phyloP scores from a whole-genome alignment of 1,140 invertebrate species.

The Bombus turneri region DNA sequence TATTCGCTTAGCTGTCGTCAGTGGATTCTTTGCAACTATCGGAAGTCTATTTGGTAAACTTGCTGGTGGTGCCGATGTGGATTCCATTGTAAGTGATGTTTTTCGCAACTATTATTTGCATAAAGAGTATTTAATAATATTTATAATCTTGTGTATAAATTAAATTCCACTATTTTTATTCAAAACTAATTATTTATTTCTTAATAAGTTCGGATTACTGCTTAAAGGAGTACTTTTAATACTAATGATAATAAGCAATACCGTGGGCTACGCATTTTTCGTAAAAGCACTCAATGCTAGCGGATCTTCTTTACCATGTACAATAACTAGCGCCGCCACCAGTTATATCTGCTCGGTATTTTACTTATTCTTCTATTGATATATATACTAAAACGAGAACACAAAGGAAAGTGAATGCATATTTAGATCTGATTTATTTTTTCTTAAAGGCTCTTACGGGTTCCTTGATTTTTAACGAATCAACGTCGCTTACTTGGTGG shows the following conservation, averaged over 20 bases:
- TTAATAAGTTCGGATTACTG: constrained; percentile 52
- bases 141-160: not conserved
- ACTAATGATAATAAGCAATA: constrained; percentile 84
- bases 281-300: constrained; percentile 84
- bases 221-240: constrained; percentile 78
- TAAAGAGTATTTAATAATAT: not conserved
- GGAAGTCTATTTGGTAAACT: constrained; percentile 79
- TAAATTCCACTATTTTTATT: not conserved
- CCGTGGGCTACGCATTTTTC: constrained; percentile 84
- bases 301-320: constrained; percentile 84
- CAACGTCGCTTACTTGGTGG: constrained; percentile 83
- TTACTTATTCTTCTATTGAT: constrained; percentile 30
- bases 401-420: not conserved
- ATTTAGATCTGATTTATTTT: constrained; percentile 1
- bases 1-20: constrained; percentile 67
- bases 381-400: constrained; percentile 3
- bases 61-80: constrained; percentile 65
- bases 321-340: constrained; percentile 84
- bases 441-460: constrained; percentile 82
- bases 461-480: constrained; percentile 82
- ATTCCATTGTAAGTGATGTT: constrained; percentile 68
- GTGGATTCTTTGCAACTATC: constrained; percentile 74
- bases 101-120: not conserved
- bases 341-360: constrained; percentile 86
- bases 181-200: not conserved